A percentile compares a stretch with the other conserved stretches of the same genome.
Evolutionary conservation across 1,140 invertebrate species (phyloP).

Genomic region (Ostrea edulis): DNA sequence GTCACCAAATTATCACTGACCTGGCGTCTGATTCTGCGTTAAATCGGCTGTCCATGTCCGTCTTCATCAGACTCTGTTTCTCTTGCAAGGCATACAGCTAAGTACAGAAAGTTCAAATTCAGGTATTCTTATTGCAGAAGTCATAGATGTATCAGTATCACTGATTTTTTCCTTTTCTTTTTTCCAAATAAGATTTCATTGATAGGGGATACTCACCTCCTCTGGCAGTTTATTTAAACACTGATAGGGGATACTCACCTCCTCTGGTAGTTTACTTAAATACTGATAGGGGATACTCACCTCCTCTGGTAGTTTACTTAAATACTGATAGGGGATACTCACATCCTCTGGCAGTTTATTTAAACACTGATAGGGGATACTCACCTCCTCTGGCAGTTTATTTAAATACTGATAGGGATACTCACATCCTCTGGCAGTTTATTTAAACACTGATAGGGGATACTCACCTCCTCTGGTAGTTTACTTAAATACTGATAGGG

Average conservation of each 20-base stretch:
- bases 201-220: not conserved
- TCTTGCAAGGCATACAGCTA: slow-evolving; percentile 76
- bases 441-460: not conserved
- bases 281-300: not conserved
- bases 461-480: not conserved
- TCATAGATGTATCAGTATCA: not conserved
- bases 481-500: too few relatives aligned
- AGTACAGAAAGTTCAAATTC: not conserved
- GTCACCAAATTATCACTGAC: slow-evolving; percentile 52
- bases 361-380: not conserved
- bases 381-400: not conserved
- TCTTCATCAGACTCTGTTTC: slow-evolving; percentile 73
- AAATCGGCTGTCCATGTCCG: slow-evolving; percentile 71
- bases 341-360: not conserved
- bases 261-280: too few relatives aligned
- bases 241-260: not conserved
- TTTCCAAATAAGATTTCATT: not conserved
- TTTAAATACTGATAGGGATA: not conserved
- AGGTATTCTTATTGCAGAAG: not conserved
- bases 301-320: too few relatives aligned
- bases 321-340: not conserved
- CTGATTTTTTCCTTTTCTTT: not conserved
- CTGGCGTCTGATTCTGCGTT: slow-evolving; percentile 72
- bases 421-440: not conserved
- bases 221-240: slow-evolving; percentile 60